Conservation (phyloP, 1,140 invertebrate genomes). For the Penaeus vannamei region DNA sequence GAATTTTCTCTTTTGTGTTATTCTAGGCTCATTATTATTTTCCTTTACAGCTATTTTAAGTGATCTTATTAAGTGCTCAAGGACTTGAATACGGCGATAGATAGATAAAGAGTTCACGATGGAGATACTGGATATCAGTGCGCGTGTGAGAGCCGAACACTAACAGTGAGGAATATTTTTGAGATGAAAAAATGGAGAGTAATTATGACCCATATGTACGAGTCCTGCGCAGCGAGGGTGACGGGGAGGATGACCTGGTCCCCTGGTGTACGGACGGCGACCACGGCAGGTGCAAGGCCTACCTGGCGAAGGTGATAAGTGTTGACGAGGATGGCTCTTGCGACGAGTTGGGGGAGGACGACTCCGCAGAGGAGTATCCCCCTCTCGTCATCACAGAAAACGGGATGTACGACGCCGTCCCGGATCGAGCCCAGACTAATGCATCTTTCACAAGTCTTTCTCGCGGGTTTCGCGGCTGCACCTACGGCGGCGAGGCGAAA, state of each 20-base stretch:
- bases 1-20: no score
- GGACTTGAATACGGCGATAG: no score
- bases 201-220: constrained; percentile 43
- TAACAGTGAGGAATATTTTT: no score
- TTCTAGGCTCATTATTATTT: no score
- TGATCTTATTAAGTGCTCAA: no score
- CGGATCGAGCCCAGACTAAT: constrained; percentile 24
- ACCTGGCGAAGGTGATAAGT: constrained; percentile 53
- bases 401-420: not conserved
- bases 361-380: constrained; percentile 25
- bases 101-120: no score
- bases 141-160: not conserved
- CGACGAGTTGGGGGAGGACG: constrained; percentile 17
- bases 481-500: not conserved
- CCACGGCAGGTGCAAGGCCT: constrained; percentile 54
- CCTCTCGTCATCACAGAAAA: constrained; percentile 52
- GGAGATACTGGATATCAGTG: not conserved
- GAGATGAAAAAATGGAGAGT: constrained; percentile 52
- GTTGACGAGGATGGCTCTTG: constrained; percentile 33
- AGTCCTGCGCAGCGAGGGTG: constrained; percentile 21
- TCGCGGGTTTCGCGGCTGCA: not conserved
- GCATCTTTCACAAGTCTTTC: constrained; percentile 26
- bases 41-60: no score
- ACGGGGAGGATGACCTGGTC: constrained; percentile 43
- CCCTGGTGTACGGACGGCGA: constrained; percentile 51